Percentiles rank a stretch among this genome's conserved stretches.
phyloP scores from a whole-genome alignment of 2,888 invertebrate genomes.

The Brachyopa scutellaris region DNA sequence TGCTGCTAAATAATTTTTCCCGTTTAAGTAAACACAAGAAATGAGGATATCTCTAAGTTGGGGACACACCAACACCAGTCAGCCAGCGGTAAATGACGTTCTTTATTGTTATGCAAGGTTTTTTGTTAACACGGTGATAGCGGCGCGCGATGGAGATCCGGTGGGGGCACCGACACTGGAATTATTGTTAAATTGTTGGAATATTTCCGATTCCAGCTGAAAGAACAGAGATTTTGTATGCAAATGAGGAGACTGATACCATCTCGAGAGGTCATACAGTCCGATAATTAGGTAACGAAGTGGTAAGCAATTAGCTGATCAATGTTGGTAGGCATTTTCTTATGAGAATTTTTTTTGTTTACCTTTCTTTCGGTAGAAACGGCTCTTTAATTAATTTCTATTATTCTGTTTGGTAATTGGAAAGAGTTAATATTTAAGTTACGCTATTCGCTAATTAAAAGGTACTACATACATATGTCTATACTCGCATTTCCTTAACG shows the following conservation, averaged over 20 bases:
- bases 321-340: not conserved
- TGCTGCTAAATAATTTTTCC: slow-evolving; percentile 71
- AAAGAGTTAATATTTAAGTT: not conserved
- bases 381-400: slow-evolving; percentile 48
- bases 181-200: slow-evolving; percentile 57
- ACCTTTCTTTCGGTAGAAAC: not conserved
- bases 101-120: slow-evolving; percentile 65
- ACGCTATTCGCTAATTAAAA: slow-evolving; percentile 29
- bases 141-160: not conserved
- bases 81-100: slow-evolving; percentile 57
- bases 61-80: not conserved
- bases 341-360: slow-evolving; percentile 11
- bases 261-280: slow-evolving; percentile 42
- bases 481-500: slow-evolving; percentile 1
- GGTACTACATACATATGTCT: no score
- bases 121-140: slow-evolving; percentile 53
- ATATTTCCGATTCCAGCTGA: slow-evolving; percentile 50
- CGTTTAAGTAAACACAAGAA: slow-evolving; percentile 66
- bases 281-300: slow-evolving; percentile 45
- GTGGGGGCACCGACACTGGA: slow-evolving; percentile 19
- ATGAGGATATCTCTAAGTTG: slow-evolving; percentile 38
- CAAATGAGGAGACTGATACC: slow-evolving; percentile 60
- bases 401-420: slow-evolving; percentile 23
- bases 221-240: slow-evolving; percentile 40
- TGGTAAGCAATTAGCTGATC: slow-evolving; percentile 43